Conservation (phyloP, 2,888 invertebrate species). For the Erebia palarica region DNA sequence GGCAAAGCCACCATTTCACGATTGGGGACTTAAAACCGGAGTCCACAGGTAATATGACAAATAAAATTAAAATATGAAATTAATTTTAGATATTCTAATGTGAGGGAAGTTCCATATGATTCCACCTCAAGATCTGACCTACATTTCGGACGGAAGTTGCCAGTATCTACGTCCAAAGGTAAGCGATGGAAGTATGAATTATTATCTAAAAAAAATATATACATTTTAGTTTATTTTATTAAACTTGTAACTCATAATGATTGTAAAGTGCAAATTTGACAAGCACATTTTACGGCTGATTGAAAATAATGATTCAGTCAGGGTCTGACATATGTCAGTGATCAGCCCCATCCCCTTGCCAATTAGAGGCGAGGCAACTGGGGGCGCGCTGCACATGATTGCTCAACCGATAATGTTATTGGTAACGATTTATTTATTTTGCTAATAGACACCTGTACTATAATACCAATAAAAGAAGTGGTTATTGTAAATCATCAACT, state of each 20-base stretch:
- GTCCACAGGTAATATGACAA: no score
- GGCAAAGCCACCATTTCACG: no score
- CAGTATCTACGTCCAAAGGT: no score
- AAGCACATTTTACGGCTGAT: constrained; percentile 59
- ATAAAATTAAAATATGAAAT: no score
- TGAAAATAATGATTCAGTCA: constrained; percentile 63
- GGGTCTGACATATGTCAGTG: constrained; percentile 64
- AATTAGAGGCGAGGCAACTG: constrained; percentile 49
- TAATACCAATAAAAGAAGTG: background rate
- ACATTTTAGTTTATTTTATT: no score
- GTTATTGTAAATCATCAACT: constrained; percentile 9
- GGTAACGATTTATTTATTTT: constrained; percentile 44
- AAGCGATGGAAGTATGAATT: no score
- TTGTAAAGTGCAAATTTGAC: constrained; percentile 48
- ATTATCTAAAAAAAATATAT: no score
- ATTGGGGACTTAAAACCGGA: no score
- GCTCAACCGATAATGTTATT: constrained; percentile 43
- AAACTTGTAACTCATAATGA: background rate
- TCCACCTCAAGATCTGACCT: no score
- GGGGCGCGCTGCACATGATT: constrained; percentile 35
- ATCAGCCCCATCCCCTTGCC: constrained; percentile 56
- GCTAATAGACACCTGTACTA: constrained; percentile 28
- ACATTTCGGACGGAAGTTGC: no score
- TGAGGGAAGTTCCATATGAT: no score
- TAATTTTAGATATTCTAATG: no score